These are phyloP conservation scores for Riptortus pedestris DNA, from an alignment of 1,140 invertebrate species.

Conservation along the genomic window DNA sequence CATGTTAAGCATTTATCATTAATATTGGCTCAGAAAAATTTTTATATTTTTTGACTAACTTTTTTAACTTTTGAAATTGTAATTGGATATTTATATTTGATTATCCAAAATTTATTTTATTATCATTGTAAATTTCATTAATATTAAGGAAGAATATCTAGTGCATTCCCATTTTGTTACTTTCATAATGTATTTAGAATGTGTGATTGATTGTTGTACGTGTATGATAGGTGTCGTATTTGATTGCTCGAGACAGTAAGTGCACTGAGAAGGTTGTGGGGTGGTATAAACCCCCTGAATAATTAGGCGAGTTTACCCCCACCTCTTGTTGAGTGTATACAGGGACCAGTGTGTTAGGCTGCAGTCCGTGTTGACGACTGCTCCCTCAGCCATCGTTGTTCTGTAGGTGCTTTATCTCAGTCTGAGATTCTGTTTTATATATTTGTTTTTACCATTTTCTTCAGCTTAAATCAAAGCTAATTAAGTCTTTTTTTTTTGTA, in stretches of 20 bases:
- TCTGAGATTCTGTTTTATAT: no score
- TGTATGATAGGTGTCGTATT: background rate
- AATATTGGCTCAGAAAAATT: background rate
- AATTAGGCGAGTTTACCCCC: background rate
- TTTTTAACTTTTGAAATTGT: conserved; percentile 3
- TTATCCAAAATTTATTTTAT: background rate
- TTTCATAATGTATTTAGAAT: conserved; percentile 1
- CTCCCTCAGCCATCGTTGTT: no score
- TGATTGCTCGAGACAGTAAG: background rate
- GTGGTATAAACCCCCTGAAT: background rate
- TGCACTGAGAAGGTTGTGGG: background rate
- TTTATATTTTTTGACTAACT: conserved; percentile 10
- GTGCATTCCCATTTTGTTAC: background rate
- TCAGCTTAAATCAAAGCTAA: no score
- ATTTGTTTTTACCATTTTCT: no score
- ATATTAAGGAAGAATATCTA: background rate
- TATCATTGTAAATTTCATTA: background rate
- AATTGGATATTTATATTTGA: background rate
- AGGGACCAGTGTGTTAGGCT: no score
- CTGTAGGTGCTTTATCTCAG: no score
- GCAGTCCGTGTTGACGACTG: no score
- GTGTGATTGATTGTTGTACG: no score
- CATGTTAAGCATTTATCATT: conserved; percentile 2
- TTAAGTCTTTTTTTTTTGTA: no score
- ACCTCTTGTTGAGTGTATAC: background rate